Conservation (phyloP, 2,797 vertebrate genomes). For the Ctenochaetus hawaiiensis region DNA sequence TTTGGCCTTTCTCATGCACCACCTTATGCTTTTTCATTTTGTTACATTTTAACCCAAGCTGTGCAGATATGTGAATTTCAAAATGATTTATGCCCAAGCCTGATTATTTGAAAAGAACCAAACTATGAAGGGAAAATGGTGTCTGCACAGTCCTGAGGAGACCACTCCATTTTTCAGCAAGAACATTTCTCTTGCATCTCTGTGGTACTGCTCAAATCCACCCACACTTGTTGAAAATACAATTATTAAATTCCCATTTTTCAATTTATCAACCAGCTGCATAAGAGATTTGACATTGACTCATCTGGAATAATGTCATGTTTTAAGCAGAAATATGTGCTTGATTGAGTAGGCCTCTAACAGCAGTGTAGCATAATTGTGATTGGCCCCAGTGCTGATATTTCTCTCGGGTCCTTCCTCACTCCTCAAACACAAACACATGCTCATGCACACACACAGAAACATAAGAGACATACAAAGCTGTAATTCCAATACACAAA, state of each 20-base stretch:
- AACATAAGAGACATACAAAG: too few relatives aligned
- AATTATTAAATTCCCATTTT: slow-evolving; percentile 38
- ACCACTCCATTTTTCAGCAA: slow-evolving; percentile 37
- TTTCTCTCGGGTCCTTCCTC: too few relatives aligned
- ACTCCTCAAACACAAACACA: too few relatives aligned
- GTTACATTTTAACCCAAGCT: slow-evolving; percentile 23
- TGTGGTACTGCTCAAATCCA: slow-evolving; percentile 22
- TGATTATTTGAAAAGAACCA: slow-evolving; percentile 55
- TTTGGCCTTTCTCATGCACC: background rate
- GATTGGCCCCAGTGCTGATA: too few relatives aligned
- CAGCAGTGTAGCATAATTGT: too few relatives aligned
- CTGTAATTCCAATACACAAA: too few relatives aligned
- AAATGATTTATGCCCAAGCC: slow-evolving; percentile 35
- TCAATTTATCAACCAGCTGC: slow-evolving; percentile 16
- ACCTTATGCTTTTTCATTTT: slow-evolving; percentile 15
- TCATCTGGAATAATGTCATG: background rate
- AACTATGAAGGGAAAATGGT: slow-evolving; percentile 47
- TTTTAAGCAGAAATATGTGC: background rate
- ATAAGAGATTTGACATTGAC: slow-evolving; percentile 9
- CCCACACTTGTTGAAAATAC: slow-evolving; percentile 7
- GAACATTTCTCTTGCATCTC: slow-evolving; percentile 24
- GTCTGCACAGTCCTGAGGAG: slow-evolving; percentile 26
- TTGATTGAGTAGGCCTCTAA: background rate
- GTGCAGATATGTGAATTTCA: slow-evolving; percentile 42
- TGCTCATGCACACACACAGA: too few relatives aligned